Percentiles rank a stretch among this genome's conserved stretches.
Evolutionary conservation across 2,797 vertebrate species (phyloP).

Genomic region (Lithobates pipiens): DNA sequence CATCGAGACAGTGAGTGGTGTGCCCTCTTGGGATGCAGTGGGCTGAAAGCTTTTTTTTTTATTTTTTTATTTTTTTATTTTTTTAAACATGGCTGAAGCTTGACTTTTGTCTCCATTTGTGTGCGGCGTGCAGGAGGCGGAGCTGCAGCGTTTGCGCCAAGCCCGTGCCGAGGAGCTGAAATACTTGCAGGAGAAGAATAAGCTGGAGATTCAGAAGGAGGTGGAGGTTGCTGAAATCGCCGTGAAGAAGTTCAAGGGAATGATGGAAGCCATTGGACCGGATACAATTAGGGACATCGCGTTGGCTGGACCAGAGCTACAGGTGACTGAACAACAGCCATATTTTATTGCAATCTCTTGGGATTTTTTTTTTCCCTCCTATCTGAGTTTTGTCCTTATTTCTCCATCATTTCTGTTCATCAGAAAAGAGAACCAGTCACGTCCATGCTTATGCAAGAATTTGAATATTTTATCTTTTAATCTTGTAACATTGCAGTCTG

Average conservation of each 20-base stretch:
- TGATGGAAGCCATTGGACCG: slow-evolving; percentile 79
- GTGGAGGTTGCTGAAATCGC: slow-evolving; percentile 80
- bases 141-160: slow-evolving; percentile 80
- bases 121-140: slow-evolving; percentile 77
- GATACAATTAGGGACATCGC: slow-evolving; percentile 84
- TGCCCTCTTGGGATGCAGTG: neutral
- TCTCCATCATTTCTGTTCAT: too few relatives aligned
- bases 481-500: too few relatives aligned
- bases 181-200: slow-evolving; percentile 78
- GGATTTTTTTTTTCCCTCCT: too few relatives aligned
- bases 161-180: slow-evolving; percentile 82
- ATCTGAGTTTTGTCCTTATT: too few relatives aligned
- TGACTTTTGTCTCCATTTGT: neutral
- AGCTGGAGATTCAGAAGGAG: slow-evolving; percentile 81
- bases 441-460: too few relatives aligned
- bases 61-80: too few relatives aligned
- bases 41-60: neutral
- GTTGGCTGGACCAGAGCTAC: slow-evolving; percentile 85
- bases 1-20: slow-evolving; percentile 83
- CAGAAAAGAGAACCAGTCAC: too few relatives aligned
- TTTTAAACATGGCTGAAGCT: neutral
- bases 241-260: slow-evolving; percentile 79
- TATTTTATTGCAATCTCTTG: neutral
- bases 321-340: slow-evolving; percentile 73
- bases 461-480: too few relatives aligned